Evolutionary conservation across 2,113 vertebrate species (phyloP).

Genomic region (Sander lucioperca): DNA sequence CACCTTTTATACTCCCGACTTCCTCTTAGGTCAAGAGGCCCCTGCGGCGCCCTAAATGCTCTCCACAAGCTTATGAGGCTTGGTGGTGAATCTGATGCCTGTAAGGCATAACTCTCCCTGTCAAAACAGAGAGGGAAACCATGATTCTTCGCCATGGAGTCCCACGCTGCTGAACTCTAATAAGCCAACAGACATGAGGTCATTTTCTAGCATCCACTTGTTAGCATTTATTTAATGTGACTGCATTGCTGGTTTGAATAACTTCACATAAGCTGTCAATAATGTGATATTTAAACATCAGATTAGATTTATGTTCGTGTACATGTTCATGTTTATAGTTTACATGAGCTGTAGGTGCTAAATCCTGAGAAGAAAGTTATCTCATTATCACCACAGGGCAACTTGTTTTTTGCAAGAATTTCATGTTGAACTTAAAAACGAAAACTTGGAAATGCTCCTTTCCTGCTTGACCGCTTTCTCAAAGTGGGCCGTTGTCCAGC

Average conservation of each 20-base stretch:
- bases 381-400: constrained; percentile 59
- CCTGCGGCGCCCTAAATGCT: constrained; percentile 70
- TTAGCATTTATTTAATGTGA: constrained; percentile 47
- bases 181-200: constrained; percentile 55
- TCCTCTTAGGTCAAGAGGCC: constrained; percentile 76
- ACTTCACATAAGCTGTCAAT: constrained; percentile 14
- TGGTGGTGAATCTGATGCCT: constrained; percentile 74
- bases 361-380: constrained; percentile 58
- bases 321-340: constrained; percentile 36
- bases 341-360: constrained; percentile 49
- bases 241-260: constrained; percentile 36
- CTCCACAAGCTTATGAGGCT: constrained; percentile 68
- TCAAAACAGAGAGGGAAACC: constrained; percentile 69
- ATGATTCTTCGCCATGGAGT: constrained; percentile 59
- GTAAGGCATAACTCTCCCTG: constrained; percentile 76
- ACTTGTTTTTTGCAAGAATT: constrained; percentile 56
- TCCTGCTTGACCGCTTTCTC: constrained; percentile 63
- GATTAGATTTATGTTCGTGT: constrained; percentile 15
- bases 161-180: constrained; percentile 49
- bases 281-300: constrained; percentile 7
- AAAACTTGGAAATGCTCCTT: constrained; percentile 68
- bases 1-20: constrained; percentile 69
- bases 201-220: constrained; percentile 42
- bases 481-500: constrained; percentile 77
- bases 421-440: constrained; percentile 65